Evolutionary conservation across 2,888 invertebrate genomes (phyloP), one percentile per base, ranked within the genome.

Genomic region (Nemapogon koenigi): DNA sequence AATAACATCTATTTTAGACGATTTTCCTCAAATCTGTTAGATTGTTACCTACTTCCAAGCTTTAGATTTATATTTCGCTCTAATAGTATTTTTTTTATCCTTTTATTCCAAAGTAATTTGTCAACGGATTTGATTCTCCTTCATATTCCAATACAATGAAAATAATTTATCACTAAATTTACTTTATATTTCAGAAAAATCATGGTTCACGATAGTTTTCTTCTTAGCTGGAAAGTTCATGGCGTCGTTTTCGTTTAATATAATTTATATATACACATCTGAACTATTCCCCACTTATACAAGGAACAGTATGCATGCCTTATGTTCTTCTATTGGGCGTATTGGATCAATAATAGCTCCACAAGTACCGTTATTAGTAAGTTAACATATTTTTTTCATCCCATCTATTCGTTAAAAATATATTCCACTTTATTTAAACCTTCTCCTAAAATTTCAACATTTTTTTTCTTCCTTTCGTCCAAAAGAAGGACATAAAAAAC

Each of bases 381-480:
- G 58, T 45, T n/a, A n/a, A n/a, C n/a, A n/a, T n/a, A n/a, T n/a
- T n/a, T n/a, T n/a, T n/a, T n/a, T n/a, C n/a, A n/a, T n/a, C n/a
- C n/a, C n/a, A n/a, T n/a, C n/a, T n/a, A n/a, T n/a, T n/a, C n/a
- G n/a, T n/a, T n/a, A n/a, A n/a, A n/a, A n/a, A n/a, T n/a, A n/a
- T n/a, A n/a, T n/a, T n/a, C n/a, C n/a, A n/a, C n/a, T n/a, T n/a
- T n/a, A n/a, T n/a, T n/a, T n/a, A n/a, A n/a, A n/a, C n/a, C n/a
- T n/a, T n/a, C n/a, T n/a, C n/a, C 64, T 30, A 89, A 59, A n/a
- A 88, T 81, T 2, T 55, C 57, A 41, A 84, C 73, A 0, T 89
- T 89, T 52, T 86, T 73, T 1, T 85, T 81, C 41, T 82, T 81
- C 43, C 82, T 80, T 62, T 90, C 90, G 3, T 89, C 88, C 26